Conservation (phyloP, 2,888 invertebrate genomes). For the Entomobrya multifasciata region DNA sequence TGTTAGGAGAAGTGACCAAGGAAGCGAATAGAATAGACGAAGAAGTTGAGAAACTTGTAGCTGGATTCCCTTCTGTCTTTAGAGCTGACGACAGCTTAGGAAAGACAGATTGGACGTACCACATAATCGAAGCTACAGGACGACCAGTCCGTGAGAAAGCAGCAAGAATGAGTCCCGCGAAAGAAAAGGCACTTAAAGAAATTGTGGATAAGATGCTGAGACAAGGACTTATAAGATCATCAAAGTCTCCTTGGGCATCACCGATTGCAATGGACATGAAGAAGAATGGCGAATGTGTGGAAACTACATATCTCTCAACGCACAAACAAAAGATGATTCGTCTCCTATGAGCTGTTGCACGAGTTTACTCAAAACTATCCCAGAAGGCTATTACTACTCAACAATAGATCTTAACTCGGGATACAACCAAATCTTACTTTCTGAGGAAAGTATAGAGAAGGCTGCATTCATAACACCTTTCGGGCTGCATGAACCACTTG, state of each 20-base stretch:
- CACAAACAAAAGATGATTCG: constrained; percentile 10
- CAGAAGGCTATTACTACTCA: constrained; percentile 47
- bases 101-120: constrained; percentile 22
- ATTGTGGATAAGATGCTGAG: constrained; percentile 41
- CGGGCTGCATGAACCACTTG: constrained; percentile 41
- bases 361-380: constrained; percentile 36
- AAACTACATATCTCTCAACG: constrained; percentile 46
- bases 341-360: constrained; percentile 22
- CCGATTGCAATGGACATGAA: constrained; percentile 50
- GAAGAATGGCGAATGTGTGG: constrained; percentile 30
- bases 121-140: constrained; percentile 50
- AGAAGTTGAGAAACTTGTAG: neutral
- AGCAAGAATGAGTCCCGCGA: neutral
- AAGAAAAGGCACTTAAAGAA: constrained; percentile 5
- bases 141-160: neutral
- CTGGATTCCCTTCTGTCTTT: constrained; percentile 11
- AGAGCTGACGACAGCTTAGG: constrained; percentile 14
- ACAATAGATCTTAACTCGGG: constrained; percentile 48
- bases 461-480: constrained; percentile 46
- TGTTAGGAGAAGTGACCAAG: neutral
- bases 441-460: constrained; percentile 42
- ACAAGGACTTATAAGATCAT: constrained; percentile 20
- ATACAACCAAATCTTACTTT: constrained; percentile 48
- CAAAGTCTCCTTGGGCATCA: constrained; percentile 6
- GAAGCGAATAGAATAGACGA: neutral